Evolutionary conservation across 2,113 vertebrate species (phyloP).

Genomic region (Nesogale talazaci): DNA sequence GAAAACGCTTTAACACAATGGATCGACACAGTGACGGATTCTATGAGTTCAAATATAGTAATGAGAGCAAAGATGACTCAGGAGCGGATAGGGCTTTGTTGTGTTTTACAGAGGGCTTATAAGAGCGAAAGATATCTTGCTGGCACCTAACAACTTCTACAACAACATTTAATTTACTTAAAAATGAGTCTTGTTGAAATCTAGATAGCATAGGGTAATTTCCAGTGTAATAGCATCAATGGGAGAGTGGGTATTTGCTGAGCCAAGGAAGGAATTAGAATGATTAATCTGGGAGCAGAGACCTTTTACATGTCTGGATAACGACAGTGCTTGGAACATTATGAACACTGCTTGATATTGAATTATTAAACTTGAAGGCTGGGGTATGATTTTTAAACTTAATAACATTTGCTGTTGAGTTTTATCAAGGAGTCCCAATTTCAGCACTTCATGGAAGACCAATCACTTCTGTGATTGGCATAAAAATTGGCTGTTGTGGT

Average conservation of each 20-base stretch:
- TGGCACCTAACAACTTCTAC: not conserved
- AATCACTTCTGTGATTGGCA: not conserved
- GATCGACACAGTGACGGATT: not conserved
- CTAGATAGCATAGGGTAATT: constrained; percentile 56
- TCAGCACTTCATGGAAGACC: not conserved
- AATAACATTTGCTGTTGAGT: constrained; percentile 36
- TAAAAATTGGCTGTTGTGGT: constrained; percentile 46
- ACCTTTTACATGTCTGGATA: constrained; percentile 44
- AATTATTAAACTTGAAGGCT: constrained; percentile 52
- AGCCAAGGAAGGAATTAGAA: constrained; percentile 29
- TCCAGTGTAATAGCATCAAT: constrained; percentile 29
- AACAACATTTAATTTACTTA: not conserved
- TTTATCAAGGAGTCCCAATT: constrained; percentile 13
- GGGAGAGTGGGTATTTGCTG: constrained; percentile 3
- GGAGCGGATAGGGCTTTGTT: not conserved
- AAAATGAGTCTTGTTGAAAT: constrained; percentile 24
- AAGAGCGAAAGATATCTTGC: not conserved
- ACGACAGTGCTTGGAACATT: constrained; percentile 24
- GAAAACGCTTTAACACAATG: not conserved
- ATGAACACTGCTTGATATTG: constrained; percentile 11
- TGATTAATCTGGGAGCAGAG: constrained; percentile 17
- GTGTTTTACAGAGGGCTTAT: not conserved
- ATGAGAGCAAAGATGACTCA: not conserved
- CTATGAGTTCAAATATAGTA: not conserved
- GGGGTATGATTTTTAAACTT: constrained; percentile 53